These are phyloP conservation scores for Dicaeum eximium DNA, from an alignment of 2,113 vertebrate species.

Conservation along the genomic window DNA sequence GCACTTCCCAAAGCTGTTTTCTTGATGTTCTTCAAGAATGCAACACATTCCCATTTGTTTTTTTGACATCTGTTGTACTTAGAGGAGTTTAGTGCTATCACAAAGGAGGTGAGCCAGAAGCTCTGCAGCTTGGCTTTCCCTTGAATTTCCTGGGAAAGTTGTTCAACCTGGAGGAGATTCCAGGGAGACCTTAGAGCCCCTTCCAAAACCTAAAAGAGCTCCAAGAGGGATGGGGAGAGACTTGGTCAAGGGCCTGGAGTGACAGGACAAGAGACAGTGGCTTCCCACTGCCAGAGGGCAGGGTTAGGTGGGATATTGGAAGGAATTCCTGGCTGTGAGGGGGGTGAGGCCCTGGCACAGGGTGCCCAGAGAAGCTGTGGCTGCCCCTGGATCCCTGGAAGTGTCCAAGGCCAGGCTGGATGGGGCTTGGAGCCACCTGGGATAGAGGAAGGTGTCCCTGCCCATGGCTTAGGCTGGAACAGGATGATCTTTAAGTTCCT, in stretches of 20 bases:
- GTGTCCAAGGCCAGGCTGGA: accelerated
- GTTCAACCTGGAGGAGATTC: background rate
- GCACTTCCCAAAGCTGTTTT: background rate
- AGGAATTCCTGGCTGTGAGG: accelerated
- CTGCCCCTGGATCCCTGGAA: background rate
- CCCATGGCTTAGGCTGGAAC: background rate
- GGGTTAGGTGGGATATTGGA: accelerated
- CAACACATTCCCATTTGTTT: accelerated
- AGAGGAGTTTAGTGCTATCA: background rate
- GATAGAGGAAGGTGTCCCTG: accelerated
- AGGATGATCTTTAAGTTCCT: background rate
- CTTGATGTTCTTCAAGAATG: background rate
- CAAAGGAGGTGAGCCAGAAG: background rate
- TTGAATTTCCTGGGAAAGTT: background rate
- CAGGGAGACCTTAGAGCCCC: background rate
- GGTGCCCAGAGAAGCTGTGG: background rate
- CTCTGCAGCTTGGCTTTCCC: background rate
- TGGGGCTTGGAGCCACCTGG: accelerated
- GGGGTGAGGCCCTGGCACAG: background rate
- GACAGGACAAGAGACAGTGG: background rate
- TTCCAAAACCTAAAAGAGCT: background rate
- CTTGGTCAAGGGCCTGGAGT: background rate
- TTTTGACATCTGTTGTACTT: background rate
- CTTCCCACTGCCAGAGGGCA: background rate
- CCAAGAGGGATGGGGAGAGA: background rate